Base-by-base conservation (phyloP, 2,888 invertebrate genomes). In the Athalia rosae region DNA sequence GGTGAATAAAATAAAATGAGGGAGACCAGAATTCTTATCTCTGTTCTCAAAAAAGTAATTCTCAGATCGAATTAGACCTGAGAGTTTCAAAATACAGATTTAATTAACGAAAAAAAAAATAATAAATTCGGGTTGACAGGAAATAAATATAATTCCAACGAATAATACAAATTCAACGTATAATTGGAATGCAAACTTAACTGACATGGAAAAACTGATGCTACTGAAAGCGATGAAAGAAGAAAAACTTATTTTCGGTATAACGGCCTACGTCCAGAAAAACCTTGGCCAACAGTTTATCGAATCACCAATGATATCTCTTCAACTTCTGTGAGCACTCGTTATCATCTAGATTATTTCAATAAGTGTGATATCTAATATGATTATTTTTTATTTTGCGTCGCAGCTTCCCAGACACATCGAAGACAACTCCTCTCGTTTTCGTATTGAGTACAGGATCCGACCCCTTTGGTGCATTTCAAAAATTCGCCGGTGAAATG, bases 381-480 rank as follows among this genome's bases (percentile, higher is more conserved):
- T 28, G 28, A 28, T 28, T 28, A 28, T 0, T 28, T 28, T 28
- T 28, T 28, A n/a, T n/a, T 28, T n/a, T n/a, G 28, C 28, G 28
- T 28, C 28, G 28, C 84, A 95, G 95, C 78, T 96, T 92, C 84
- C 91, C 92, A 77, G 95, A 95, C 82, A 96, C 94, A 2, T 92
- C 94, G 0, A 92, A 92, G 63, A 90, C 92, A 0, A 96, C 94
- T 0, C 97, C 98, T 0, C 90, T 98, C 0, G 94, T 98, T 63
- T 98, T 98, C 88, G 94, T 98, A 0, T 90, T 98, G 77, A 97
- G 96, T 82, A 94, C 96, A 0, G 98, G 98, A 0, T 97, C 96
- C 0, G 98, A 98, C 92, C 96, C 97, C 0, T 95, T 96, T 88
- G 93, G 95, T 28, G 93, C 94, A 0, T 97, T 98, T 85, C 94